A percentile compares a stretch with the other conserved stretches of the same genome.
phyloP scores from a whole-genome alignment of 2,797 vertebrate genomes.

The Margarornis squamiger region DNA sequence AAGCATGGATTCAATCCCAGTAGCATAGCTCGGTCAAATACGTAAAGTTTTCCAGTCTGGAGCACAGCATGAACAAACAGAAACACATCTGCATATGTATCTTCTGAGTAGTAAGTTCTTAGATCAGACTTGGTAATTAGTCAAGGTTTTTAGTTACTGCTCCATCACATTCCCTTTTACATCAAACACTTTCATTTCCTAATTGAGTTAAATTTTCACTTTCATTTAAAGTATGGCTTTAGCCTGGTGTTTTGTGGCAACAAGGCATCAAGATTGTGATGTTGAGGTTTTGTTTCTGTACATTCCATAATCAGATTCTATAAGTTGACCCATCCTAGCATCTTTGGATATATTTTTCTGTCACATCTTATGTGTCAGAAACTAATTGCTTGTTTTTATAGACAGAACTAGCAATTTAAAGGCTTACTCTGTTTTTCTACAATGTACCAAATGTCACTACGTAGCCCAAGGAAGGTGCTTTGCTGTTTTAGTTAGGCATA shows the following conservation, averaged over 20 bases:
- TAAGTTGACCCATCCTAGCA: neutral
- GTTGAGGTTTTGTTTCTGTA: neutral
- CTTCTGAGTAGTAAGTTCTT: neutral
- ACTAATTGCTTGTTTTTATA: neutral
- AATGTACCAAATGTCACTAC: neutral
- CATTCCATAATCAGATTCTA: neutral
- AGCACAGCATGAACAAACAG: neutral
- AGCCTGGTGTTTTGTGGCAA: neutral
- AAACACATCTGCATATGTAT: neutral
- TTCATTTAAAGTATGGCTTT: neutral
- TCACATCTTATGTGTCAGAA: neutral
- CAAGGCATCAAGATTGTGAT: neutral
- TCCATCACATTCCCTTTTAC: neutral
- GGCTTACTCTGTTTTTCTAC: neutral
- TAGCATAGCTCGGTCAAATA: neutral
- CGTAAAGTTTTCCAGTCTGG: neutral
- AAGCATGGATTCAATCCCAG: neutral
- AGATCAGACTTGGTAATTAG: neutral
- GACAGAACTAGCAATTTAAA: neutral
- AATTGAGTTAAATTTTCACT: neutral
- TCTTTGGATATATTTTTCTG: neutral
- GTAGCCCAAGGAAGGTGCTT: neutral
- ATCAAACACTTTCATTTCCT: neutral
- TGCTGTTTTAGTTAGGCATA: neutral
- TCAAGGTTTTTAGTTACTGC: neutral